A percentile compares a stretch with the other conserved stretches of the same genome.
These are phyloP conservation scores for Hydrolagus affinis DNA, from an alignment of 2,113 vertebrate genomes.

Conservation along the genomic window DNA sequence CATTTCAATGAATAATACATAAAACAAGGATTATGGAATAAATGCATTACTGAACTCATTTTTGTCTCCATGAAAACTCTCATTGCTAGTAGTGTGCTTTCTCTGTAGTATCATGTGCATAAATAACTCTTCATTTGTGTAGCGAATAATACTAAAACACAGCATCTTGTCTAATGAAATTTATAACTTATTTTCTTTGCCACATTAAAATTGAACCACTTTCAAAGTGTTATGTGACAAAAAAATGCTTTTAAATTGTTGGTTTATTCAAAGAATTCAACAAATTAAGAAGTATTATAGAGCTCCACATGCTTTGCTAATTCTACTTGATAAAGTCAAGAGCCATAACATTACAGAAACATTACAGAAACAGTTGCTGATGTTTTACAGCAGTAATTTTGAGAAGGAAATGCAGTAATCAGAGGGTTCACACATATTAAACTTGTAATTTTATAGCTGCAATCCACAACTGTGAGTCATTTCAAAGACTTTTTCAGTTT, in stretches of 20 bases:
- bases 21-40: neutral
- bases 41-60: neutral
- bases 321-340: neutral
- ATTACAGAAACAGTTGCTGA: neutral
- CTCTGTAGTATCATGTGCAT: neutral
- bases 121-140: no score
- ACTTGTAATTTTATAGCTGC: neutral
- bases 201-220: neutral
- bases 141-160: no score
- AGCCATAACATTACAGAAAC: neutral
- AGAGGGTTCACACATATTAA: neutral
- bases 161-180: no score
- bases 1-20: neutral
- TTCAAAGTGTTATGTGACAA: neutral
- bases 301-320: neutral
- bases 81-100: neutral
- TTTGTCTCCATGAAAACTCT: neutral
- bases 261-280: neutral
- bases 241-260: neutral
- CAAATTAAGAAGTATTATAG: neutral
- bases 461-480: neutral
- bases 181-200: no score
- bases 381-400: conserved; percentile 6
- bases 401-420: neutral
- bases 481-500: neutral